Base-by-base conservation (phyloP, 2,888 invertebrate genomes). In the Acleris laterana region DNA sequence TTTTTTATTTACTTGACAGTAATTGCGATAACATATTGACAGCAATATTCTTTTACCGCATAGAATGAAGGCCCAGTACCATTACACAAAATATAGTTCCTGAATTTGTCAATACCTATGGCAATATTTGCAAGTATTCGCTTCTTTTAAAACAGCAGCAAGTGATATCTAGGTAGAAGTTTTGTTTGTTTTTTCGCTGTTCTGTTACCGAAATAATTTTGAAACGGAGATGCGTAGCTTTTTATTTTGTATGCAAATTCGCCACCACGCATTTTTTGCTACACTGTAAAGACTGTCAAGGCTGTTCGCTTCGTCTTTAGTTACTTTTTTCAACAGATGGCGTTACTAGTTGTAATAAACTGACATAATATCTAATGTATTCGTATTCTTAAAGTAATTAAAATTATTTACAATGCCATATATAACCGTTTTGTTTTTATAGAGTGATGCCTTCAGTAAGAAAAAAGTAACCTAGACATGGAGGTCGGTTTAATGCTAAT, bases 241-340 rank as follows among this genome's bases (percentile, higher is more conserved):
- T 46, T 46, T 46, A 46, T 46, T 46, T 17, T 46, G 46, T 46
- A 46, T 38, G 38, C 38, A 38, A 38, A 38, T 38, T 17, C 46
- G 46, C 46, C 17, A 46, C 17, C 17, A 17, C 46, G 17, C 46
- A 60, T 74, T 72, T 16, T 52, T 53, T 48, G n/a, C 13, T 9
- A 56, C 22, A 48, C 49, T 5, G 3, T 53, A 53, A 32, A 32
- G 32, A 38, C 13, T 52, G 28, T 28, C 52, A 28, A 38, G 19
- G 32, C 11, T 38, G 11, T 32, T 17, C 4, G n/a, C 52, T 51
- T 52, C 17, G 9, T n/a, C 11, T 19, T 49, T 49, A 19, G 49
- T 49, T 19, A 17, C 20, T 49, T 49, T 19, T 19, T 49, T 7
- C 19, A 46, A 46, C 46, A 38, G 38, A 38, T 38, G 38, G 38